Base-by-base conservation (phyloP, 2,888 invertebrate genomes). In the Alentia gelatinosa region DNA sequence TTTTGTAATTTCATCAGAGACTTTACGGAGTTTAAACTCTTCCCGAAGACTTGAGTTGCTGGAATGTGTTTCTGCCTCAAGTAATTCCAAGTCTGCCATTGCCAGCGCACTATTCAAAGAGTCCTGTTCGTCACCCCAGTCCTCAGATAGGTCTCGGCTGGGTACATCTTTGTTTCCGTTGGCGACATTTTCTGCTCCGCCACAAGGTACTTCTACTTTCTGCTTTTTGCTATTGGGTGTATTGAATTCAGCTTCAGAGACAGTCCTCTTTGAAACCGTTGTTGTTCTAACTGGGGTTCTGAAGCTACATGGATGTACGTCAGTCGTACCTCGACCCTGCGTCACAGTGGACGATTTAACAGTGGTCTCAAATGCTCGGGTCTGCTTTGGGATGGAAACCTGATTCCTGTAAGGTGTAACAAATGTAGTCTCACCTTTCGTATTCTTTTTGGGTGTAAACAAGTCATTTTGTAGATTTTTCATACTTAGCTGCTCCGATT, bases 81-180 rank as follows among this genome's bases (percentile, higher is more conserved):
- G 23, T 23, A 23, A 35, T 9, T 63, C 56, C 23, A 89, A 37
- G 35, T 89, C 89, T 35, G 63, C 39, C 5, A 39, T 1, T 5
- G 56, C 42, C 1, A 40, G 89, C 9, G 63, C 89, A 15, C 40
- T 63, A 30, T 33, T 56, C 3, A 63, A 3, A 35, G 74, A 74
- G 42, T 74, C 89, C 56, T 89, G 89, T 5, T 89, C 89, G 1
- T 19, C 37, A 19, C 26, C 89, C 63, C 63, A 86, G 4, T 86
- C 86, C 30, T 42, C 86, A 23, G 15, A 19, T 19, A 26, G 3
- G 12, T 42, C 83, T n/a, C 39, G 39, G 35, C n/a, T 19, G 19
- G 37, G 1, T 42, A 39, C 23, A 15, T 35, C 39, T 5, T 1
- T 39, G 1, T 83, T 26, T 3, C 7, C 30, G 75, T 30, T n/a